Conservation (phyloP, 1,140 invertebrate species). For the Cecropterus lyciades region DNA sequence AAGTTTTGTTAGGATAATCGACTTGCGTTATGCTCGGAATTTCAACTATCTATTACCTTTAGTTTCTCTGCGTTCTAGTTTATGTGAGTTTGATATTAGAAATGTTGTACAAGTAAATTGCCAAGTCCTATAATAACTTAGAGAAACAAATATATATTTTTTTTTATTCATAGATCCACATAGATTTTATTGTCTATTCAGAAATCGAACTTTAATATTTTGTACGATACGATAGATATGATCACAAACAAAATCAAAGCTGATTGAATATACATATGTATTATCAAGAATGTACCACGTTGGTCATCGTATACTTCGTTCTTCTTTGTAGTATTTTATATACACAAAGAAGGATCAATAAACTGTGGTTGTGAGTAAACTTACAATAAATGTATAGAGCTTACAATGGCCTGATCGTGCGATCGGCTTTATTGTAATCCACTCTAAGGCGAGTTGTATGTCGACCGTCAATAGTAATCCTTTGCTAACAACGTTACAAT, state of each 20-base stretch:
- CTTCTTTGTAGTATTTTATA: too few species aligned
- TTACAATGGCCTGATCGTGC: neutral
- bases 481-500: constrained; percentile 28
- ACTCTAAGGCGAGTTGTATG: constrained; percentile 27
- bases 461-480: constrained; percentile 24
- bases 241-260: too few species aligned
- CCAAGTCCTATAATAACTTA: too few species aligned
- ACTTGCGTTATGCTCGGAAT: neutral
- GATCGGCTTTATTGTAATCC: constrained; percentile 20
- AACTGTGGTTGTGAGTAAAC: neutral
- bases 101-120: neutral
- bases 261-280: too few species aligned
- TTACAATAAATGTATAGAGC: neutral
- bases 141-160: too few species aligned
- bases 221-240: too few species aligned
- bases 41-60: neutral
- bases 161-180: too few species aligned
- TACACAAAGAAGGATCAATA: too few species aligned
- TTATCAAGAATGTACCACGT: too few species aligned
- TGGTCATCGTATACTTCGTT: too few species aligned
- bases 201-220: too few species aligned
- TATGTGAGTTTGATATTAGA: neutral
- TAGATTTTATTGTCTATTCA: too few species aligned
- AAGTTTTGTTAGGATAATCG: constrained; percentile 16
- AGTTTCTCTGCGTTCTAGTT: neutral